Percentiles rank a stretch among this genome's conserved stretches.
Evolutionary conservation across 2,888 invertebrate genomes (phyloP).

Genomic region (Athalia cordata): DNA sequence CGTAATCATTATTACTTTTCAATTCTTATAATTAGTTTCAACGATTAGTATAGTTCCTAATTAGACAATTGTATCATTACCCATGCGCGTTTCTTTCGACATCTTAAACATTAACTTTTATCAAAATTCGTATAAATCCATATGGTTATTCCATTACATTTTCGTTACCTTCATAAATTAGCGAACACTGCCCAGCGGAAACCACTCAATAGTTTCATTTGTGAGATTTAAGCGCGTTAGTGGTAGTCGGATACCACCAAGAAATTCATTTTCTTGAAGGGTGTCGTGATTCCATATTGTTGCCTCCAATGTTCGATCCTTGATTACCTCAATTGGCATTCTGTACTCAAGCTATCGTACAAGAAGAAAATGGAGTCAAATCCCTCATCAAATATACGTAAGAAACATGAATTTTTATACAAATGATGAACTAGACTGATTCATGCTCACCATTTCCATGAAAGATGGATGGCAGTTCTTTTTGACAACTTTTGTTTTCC

Average conservation of each 20-base stretch:
- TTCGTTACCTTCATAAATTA: conserved; percentile 41
- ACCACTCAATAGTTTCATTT: conserved; percentile 91
- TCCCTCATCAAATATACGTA: conserved; percentile 14
- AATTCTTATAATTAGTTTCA: background rate
- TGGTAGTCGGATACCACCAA: conserved; percentile 92
- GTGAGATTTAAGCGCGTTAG: conserved; percentile 84
- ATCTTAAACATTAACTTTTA: background rate
- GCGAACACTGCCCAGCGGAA: conserved; percentile 79
- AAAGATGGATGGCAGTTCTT: conserved; percentile 97
- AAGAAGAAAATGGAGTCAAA: conserved; percentile 22
- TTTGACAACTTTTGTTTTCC: conserved; percentile 95
- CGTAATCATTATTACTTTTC: conserved; percentile 2
- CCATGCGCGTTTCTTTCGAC: background rate
- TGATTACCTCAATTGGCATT: conserved; percentile 86
- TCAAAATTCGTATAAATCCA: conserved; percentile 1
- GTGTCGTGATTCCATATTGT: conserved; percentile 97
- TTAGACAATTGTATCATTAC: background rate
- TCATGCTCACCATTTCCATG: conserved; percentile 91
- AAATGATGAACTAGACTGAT: conserved; percentile 32
- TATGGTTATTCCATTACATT: background rate
- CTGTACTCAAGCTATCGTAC: conserved; percentile 87
- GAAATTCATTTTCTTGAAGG: conserved; percentile 94
- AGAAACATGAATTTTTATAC: conserved; percentile 37
- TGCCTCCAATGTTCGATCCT: conserved; percentile 87
- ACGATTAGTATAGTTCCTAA: background rate